Evolutionary conservation across 2,888 invertebrate genomes (phyloP).

Genomic region (Rhynchonema sp.): DNA sequence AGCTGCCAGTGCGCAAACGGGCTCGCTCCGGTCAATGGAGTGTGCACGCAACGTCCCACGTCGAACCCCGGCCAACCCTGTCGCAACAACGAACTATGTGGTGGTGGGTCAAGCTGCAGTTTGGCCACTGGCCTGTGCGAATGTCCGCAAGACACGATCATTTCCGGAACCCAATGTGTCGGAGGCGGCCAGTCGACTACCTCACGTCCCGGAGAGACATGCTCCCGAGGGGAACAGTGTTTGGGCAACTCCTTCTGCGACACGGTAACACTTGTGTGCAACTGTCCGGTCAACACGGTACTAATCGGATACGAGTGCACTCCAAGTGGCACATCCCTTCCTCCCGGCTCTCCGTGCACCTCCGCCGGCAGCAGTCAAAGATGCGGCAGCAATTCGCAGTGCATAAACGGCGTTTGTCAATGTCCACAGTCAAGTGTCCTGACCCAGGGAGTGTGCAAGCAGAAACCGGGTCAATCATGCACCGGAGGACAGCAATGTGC

Average conservation of each 20-base stretch:
- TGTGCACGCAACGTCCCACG: not conserved
- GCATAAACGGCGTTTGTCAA: not conserved
- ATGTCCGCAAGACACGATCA: not conserved
- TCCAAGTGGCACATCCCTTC: not conserved
- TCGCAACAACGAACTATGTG: slow-evolving; percentile 12
- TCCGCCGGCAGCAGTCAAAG: not conserved
- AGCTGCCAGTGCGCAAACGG: not conserved
- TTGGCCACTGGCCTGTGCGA: slow-evolving; percentile 1
- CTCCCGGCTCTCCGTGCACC: not conserved
- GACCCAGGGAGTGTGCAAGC: not conserved
- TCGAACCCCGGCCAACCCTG: slow-evolving; percentile 12
- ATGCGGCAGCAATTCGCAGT: not conserved
- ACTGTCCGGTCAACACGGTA: slow-evolving; percentile 1
- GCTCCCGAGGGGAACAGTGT: not conserved
- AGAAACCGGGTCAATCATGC: not conserved
- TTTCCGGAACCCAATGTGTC: not conserved
- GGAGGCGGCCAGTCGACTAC: not conserved
- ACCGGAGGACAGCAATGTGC: not conserved
- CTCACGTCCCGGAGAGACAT: slow-evolving; percentile 1
- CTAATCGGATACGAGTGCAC: not conserved
- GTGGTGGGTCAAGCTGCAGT: slow-evolving; percentile 16
- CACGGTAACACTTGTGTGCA: not conserved
- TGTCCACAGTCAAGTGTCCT: not conserved
- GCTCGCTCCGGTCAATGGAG: not conserved
- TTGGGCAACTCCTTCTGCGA: not conserved